Evolutionary conservation across 2,888 invertebrate species (phyloP), one percentile per base, ranked within the genome.

Genomic region (Cerastis rubricosa): DNA sequence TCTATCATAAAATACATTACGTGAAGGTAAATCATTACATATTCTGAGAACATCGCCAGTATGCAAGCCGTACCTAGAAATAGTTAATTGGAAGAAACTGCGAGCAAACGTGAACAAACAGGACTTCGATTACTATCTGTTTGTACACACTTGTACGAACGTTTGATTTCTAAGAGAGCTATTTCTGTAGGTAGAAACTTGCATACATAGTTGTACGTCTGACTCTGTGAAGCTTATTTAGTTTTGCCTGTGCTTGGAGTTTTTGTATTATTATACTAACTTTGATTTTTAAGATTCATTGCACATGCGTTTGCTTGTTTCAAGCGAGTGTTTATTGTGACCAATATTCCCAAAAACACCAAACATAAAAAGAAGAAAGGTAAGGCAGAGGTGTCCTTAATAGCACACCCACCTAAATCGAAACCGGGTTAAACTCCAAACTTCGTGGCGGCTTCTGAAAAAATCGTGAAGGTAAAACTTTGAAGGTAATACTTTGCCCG

Each of bases 51-150:
- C 40, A n/a, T 63, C 17, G 35, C 25, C 69, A 25, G 6, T 68
- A 51, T 78, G 61, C 45, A 17, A 54, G 51, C 25, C 0, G 7
- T 51, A 22, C n/a, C 64, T 80, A 43, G 80, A 71, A 43, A n/a
- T 43, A 47, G 19, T 64, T 80, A 72, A 78, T 80, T 65, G 64
- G 43, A 65, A 29, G 29, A 29, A 67, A 51, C 68, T 67, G 17
- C 3, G 57, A 22, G 64, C 47, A 72, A 65, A 65, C 78, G 54
- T 65, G 47, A 71, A 77, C 65, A 78, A 78, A 72, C 65, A 77
- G 14, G 40, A 35, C 22, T 73, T 78, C 43, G 57, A 80, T 78
- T 65, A 72, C 61, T 14, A 61, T 66, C 17, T 66, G 25, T 76
- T 79, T 79, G 35, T 35, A 17, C 2, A 45, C 35, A 25, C 45